Conservation (phyloP, 2,113 vertebrate species). For the Phasianus colchicus region DNA sequence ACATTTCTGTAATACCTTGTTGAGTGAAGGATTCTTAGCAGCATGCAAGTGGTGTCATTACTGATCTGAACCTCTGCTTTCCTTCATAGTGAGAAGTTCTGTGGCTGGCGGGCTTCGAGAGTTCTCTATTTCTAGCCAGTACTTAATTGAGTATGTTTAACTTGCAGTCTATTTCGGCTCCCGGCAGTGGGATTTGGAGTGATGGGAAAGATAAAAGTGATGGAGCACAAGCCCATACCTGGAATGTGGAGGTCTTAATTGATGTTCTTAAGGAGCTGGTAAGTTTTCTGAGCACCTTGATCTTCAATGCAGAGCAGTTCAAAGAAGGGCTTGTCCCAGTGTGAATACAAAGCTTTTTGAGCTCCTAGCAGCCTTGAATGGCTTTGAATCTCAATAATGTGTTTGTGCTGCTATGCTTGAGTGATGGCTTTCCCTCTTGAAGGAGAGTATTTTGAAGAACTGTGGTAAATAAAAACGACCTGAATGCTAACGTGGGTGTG, state of each 20-base stretch:
- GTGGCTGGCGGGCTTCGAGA: not conserved
- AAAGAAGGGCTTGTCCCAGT: not conserved
- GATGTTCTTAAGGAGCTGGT: conserved; percentile 98
- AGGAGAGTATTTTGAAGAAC: not conserved
- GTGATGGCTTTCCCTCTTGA: not conserved
- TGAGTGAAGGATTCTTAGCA: not conserved
- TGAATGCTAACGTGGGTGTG: not conserved
- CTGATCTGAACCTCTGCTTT: not conserved
- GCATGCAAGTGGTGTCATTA: accelerated
- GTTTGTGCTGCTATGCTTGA: not conserved
- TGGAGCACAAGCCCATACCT: conserved; percentile 92
- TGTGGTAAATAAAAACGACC: not conserved
- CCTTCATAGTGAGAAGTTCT: not conserved
- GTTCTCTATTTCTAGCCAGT: not conserved
- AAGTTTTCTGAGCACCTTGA: conserved; percentile 55
- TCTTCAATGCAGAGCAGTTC: not conserved
- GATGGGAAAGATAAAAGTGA: conserved; percentile 99
- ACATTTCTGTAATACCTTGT: not conserved
- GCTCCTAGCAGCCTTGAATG: not conserved
- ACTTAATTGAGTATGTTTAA: not conserved
- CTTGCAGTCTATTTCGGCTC: conserved; percentile 92
- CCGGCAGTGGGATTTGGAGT: conserved; percentile 98
- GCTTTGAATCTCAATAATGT: not conserved
- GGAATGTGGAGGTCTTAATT: conserved; percentile 98
- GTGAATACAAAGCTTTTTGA: not conserved